These are phyloP conservation scores for Chaetops frenatus DNA, from an alignment of 2,113 vertebrate genomes.

Conservation along the genomic window DNA sequence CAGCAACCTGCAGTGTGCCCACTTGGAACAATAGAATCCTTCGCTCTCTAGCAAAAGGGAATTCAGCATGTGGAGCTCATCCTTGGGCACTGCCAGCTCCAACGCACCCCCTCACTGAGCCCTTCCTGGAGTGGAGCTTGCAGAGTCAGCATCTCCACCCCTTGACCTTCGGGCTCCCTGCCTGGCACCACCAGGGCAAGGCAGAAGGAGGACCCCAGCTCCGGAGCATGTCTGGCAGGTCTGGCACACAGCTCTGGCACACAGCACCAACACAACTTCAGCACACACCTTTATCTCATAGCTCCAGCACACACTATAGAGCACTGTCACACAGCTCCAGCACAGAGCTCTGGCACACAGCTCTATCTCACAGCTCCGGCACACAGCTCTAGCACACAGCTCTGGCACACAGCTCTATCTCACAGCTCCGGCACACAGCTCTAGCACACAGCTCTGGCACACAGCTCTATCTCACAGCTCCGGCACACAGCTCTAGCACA, in stretches of 20 bases:
- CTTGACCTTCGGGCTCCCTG: not conserved
- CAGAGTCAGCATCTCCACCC: not conserved
- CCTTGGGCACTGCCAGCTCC: not conserved
- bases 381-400: too few species aligned
- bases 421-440: too few species aligned
- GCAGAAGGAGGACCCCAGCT: not conserved
- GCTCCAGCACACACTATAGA: not conserved
- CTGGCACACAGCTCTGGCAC: not conserved
- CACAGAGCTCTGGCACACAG: too few species aligned
- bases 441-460: too few species aligned
- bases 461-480: not conserved
- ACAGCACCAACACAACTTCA: not conserved
- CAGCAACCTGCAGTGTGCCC: not conserved
- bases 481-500: not conserved
- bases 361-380: too few species aligned
- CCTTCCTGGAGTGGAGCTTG: not conserved
- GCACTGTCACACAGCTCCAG: not conserved
- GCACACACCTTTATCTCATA: too few species aligned
- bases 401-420: too few species aligned
- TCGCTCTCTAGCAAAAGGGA: not conserved
- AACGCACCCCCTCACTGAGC: rapidly evolving
- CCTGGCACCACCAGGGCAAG: rapidly evolving
- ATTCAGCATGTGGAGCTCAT: rapidly evolving
- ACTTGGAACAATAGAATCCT: not conserved
- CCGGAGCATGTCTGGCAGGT: not conserved